Evolutionary conservation across 2,797 vertebrate genomes (phyloP).

Genomic region (Malacoctenus gilli): DNA sequence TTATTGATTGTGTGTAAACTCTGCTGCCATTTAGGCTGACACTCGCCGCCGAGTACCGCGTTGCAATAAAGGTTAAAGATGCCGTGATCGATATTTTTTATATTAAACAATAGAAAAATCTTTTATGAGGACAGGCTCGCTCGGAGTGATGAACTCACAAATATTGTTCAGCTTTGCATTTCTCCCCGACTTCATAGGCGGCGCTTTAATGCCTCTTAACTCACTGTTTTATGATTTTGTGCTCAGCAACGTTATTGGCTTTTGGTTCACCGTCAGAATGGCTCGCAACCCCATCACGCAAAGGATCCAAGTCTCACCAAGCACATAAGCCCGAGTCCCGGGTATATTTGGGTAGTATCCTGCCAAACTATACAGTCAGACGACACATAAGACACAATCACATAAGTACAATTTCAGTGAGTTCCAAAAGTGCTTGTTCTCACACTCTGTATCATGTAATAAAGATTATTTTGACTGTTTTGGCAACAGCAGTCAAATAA

Average conservation of each 20-base stretch:
- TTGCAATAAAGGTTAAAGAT: slow-evolving; percentile 30
- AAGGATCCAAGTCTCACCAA: no score
- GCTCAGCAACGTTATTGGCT: not conserved
- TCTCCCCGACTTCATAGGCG: slow-evolving; percentile 2
- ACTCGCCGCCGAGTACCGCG: not conserved
- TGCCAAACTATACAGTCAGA: no score
- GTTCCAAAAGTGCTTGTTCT: no score
- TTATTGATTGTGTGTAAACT: not conserved
- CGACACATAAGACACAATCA: no score
- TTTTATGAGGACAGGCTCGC: not conserved
- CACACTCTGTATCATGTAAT: no score
- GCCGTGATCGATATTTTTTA: slow-evolving; percentile 26
- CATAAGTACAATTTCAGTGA: no score
- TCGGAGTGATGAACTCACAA: not conserved
- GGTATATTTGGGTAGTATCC: no score
- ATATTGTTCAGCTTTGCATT: slow-evolving; percentile 7
- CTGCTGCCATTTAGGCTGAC: slow-evolving; percentile 7
- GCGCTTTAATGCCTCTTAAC: slow-evolving; percentile 7
- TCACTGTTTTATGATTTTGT: not conserved
- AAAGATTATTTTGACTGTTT: no score
- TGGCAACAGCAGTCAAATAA: no score
- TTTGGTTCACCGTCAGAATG: not conserved
- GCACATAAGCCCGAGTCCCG: no score
- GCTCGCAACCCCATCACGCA: no score
- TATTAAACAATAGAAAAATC: slow-evolving; percentile 6